Evolutionary conservation across 1,140 invertebrate genomes (phyloP).

Genomic region (Drosophila micromelanica): DNA sequence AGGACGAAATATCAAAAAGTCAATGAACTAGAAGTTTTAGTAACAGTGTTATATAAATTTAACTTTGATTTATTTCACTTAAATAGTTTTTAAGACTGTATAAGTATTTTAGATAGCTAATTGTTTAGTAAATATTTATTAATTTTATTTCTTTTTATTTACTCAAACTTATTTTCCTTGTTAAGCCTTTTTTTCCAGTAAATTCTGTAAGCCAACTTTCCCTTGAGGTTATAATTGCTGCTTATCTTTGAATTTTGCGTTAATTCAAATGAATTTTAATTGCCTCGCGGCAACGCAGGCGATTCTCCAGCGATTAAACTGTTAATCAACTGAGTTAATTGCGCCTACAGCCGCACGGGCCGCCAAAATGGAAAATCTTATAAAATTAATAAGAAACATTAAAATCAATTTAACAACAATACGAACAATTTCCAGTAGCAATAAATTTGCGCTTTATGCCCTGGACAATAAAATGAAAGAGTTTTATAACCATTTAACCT

Average conservation of each 20-base stretch:
- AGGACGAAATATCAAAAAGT: neutral
- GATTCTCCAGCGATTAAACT: neutral
- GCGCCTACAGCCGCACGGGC: slow-evolving; percentile 17
- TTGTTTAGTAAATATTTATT: neutral
- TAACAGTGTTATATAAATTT: too few species aligned
- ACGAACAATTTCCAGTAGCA: slow-evolving; percentile 52
- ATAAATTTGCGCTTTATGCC: slow-evolving; percentile 62
- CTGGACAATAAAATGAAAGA: slow-evolving; percentile 53
- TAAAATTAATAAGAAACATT: slow-evolving; percentile 68
- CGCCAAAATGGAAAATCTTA: slow-evolving; percentile 34
- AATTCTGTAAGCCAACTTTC: neutral
- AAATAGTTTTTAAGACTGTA: too few species aligned
- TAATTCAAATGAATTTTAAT: slow-evolving; percentile 6
- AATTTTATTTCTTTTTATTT: neutral
- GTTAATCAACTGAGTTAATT: slow-evolving; percentile 27
- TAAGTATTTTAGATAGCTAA: too few species aligned
- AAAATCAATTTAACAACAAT: slow-evolving; percentile 60
- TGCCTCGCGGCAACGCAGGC: neutral
- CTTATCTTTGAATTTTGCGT: neutral
- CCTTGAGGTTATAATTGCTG: neutral
- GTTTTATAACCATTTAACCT: slow-evolving; percentile 67
- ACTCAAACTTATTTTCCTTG: neutral
- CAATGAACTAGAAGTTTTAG: neutral
- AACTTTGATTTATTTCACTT: too few species aligned
- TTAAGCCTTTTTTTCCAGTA: neutral